Percentiles rank a stretch among this genome's conserved stretches.
Conservation (phyloP, 2,888 invertebrate genomes). For the Syrista parreyssii region DNA sequence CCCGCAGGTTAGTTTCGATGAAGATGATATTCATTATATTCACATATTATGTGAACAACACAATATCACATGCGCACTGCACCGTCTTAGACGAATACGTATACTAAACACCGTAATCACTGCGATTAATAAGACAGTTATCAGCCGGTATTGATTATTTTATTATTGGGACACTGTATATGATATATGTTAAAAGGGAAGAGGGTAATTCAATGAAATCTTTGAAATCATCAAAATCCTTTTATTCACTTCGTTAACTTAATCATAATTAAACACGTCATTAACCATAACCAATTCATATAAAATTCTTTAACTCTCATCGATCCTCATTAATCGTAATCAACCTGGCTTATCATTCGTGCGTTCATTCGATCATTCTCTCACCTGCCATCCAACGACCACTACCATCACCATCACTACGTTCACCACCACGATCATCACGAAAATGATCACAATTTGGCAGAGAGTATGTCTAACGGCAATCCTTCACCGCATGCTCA, state of each 20-base stretch:
- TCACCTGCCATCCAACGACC: conserved; percentile 26
- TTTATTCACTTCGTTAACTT: conserved; percentile 4
- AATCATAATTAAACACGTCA: not conserved
- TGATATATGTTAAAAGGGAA: not conserved
- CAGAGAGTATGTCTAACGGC: conserved; percentile 46
- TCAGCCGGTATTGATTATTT: not conserved
- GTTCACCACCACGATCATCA: conserved; percentile 25
- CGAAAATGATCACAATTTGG: conserved; percentile 29
- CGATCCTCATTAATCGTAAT: not conserved
- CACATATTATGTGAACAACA: conserved; percentile 7
- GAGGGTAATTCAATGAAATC: not conserved
- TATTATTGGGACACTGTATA: not conserved
- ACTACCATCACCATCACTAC: conserved; percentile 30
- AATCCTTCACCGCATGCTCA: conserved; percentile 58
- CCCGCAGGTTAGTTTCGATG: conserved; percentile 68
- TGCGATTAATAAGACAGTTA: not conserved
- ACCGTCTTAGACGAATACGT: not conserved
- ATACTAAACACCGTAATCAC: not conserved
- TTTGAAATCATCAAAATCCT: not conserved
- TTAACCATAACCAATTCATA: not conserved
- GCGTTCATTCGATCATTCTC: conserved; percentile 25
- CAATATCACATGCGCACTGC: not conserved
- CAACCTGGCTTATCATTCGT: conserved; percentile 10
- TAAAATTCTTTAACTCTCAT: not conserved
- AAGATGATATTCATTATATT: not conserved